These are phyloP conservation scores for Trematomus loennbergii DNA, from an alignment of 2,113 vertebrate species.

Conservation along the genomic window DNA sequence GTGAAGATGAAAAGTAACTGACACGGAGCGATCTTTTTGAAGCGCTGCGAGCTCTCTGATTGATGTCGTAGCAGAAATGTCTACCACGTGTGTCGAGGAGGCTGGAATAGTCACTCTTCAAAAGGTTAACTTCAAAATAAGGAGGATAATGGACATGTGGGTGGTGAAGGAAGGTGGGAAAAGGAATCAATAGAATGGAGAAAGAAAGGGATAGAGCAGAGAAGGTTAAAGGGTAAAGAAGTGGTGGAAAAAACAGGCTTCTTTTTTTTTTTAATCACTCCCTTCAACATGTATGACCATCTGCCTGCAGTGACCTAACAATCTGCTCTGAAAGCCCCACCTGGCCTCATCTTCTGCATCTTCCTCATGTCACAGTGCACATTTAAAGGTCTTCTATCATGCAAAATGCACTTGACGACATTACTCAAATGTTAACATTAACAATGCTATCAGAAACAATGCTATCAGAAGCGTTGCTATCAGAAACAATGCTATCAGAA, in stretches of 20 bases:
- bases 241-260: too few relatives aligned
- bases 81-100: conserved; percentile 11
- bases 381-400: background rate
- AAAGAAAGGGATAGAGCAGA: background rate
- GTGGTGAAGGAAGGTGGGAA: conserved; percentile 9
- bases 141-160: conserved; percentile 22
- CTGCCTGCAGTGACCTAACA: conserved; percentile 64
- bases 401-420: too few relatives aligned
- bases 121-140: conserved; percentile 43
- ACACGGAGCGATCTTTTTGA: conserved; percentile 29
- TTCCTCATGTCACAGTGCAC: background rate
- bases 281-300: conserved; percentile 40
- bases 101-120: conserved; percentile 27
- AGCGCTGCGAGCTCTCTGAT: conserved; percentile 36
- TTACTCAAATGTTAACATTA: too few relatives aligned
- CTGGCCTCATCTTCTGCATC: conserved; percentile 3
- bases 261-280: conserved; percentile 34
- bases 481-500: too few relatives aligned
- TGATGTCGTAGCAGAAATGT: conserved; percentile 29
- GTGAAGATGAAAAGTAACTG: conserved; percentile 50
- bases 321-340: conserved; percentile 48
- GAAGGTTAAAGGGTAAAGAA: background rate
- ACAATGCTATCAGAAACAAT: too few relatives aligned
- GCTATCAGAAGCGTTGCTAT: too few relatives aligned
- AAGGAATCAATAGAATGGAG: background rate